A percentile compares a stretch with the other conserved stretches of the same genome.
Evolutionary conservation across 2,113 vertebrate species (phyloP).

Genomic region (Geococcyx californianus): DNA sequence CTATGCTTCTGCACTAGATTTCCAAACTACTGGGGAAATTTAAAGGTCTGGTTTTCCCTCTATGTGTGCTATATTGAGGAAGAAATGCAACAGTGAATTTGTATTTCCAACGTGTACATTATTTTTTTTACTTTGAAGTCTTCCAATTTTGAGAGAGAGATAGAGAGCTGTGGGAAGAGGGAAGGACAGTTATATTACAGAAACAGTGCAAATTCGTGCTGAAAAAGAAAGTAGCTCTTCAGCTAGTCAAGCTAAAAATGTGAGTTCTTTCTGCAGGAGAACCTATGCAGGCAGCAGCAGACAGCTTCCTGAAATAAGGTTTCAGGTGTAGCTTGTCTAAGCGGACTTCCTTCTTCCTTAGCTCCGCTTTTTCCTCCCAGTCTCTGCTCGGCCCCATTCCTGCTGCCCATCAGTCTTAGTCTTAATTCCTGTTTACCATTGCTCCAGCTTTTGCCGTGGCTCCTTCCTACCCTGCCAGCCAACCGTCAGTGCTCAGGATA

Average conservation of each 20-base stretch:
- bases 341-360: not conserved
- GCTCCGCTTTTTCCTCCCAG: fast-evolving
- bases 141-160: not conserved
- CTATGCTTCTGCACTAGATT: not conserved
- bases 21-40: not conserved
- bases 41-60: not conserved
- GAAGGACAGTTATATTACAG: not conserved
- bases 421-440: fast-evolving
- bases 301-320: not conserved
- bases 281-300: not conserved
- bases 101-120: not conserved
- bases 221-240: not conserved
- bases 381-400: not conserved
- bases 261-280: not conserved
- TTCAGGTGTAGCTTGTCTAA: not conserved
- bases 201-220: not conserved
- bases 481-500: not conserved
- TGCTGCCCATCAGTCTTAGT: not conserved
- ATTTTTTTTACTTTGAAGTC: not conserved
- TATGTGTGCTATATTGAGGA: not conserved
- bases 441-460: not conserved
- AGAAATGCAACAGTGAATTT: not conserved
- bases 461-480: not conserved
- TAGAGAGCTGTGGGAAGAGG: not conserved
- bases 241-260: not conserved